Percentiles rank a stretch among this genome's conserved stretches.
phyloP scores from a whole-genome alignment of 2,888 invertebrate genomes.

The Gymnosoma rotundatum region DNA sequence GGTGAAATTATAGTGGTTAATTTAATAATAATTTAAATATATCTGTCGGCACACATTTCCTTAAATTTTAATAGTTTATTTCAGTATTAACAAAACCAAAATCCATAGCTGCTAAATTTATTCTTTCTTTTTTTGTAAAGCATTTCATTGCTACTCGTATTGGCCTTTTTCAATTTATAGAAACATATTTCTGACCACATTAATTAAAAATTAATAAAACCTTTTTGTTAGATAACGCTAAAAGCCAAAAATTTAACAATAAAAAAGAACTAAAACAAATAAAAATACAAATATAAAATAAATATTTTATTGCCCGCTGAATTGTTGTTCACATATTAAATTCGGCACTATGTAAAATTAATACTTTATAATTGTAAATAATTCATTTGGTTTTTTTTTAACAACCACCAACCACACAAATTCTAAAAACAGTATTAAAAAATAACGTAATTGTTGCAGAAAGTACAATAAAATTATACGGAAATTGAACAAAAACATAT shows the following conservation, averaged over 20 bases:
- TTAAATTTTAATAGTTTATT: too few relatives aligned
- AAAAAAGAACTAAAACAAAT: not conserved
- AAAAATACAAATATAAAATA: slow-evolving; percentile 22
- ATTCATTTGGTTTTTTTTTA: slow-evolving; percentile 48
- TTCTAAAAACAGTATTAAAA: not conserved
- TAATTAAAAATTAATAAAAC: slow-evolving; percentile 27
- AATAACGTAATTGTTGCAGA: not conserved
- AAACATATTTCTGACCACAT: slow-evolving; percentile 28
- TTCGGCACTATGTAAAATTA: slow-evolving; percentile 47
- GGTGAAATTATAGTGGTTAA: too few relatives aligned
- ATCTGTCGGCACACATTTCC: too few relatives aligned
- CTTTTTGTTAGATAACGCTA: slow-evolving; percentile 1
- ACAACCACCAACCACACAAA: slow-evolving; percentile 17
- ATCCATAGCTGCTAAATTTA: too few relatives aligned
- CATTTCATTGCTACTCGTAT: too few relatives aligned
- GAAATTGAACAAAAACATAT: too few relatives aligned
- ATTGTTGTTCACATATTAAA: slow-evolving; percentile 10
- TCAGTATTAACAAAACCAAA: too few relatives aligned
- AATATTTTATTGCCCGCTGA: slow-evolving; percentile 20
- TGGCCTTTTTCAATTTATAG: too few relatives aligned
- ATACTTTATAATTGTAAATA: slow-evolving; percentile 47
- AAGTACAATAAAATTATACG: slow-evolving; percentile 18
- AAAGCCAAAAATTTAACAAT: not conserved
- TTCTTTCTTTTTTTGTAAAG: too few relatives aligned
- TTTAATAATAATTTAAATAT: too few relatives aligned